Percentiles rank a stretch among this genome's conserved stretches.
Evolutionary conservation across 2,113 vertebrate species (phyloP).

Genomic region (Oxyura jamaicensis): DNA sequence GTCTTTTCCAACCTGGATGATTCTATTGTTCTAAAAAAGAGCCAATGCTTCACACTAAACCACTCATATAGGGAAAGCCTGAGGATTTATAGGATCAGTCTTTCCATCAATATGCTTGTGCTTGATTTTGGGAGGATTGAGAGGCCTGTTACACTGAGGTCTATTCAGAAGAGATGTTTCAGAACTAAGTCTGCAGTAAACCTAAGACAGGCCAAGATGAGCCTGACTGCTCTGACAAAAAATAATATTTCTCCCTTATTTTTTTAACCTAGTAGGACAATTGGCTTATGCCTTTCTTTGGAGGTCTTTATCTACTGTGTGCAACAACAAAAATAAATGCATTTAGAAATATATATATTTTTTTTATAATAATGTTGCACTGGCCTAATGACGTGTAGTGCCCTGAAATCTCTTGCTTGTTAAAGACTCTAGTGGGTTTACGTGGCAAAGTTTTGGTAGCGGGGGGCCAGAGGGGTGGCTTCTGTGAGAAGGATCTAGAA

Average conservation of each 20-base stretch:
- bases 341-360: background rate
- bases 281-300: background rate
- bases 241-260: background rate
- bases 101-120: background rate
- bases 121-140: background rate
- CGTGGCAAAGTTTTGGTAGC: too few relatives aligned
- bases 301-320: background rate
- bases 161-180: background rate
- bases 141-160: background rate
- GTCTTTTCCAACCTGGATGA: too few relatives aligned
- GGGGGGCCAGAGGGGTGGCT: too few relatives aligned
- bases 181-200: background rate
- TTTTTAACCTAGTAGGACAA: background rate
- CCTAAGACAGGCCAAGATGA: background rate
- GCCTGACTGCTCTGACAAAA: background rate
- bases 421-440: too few relatives aligned
- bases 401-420: background rate
- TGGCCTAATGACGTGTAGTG: background rate
- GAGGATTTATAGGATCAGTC: background rate
- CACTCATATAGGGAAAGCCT: accelerated
- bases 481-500: too few relatives aligned
- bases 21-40: background rate
- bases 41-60: background rate
- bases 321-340: background rate
- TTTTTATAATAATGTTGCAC: background rate